Conservation (phyloP, 2,113 vertebrate species). For the Trichomycterus rosablanca region DNA sequence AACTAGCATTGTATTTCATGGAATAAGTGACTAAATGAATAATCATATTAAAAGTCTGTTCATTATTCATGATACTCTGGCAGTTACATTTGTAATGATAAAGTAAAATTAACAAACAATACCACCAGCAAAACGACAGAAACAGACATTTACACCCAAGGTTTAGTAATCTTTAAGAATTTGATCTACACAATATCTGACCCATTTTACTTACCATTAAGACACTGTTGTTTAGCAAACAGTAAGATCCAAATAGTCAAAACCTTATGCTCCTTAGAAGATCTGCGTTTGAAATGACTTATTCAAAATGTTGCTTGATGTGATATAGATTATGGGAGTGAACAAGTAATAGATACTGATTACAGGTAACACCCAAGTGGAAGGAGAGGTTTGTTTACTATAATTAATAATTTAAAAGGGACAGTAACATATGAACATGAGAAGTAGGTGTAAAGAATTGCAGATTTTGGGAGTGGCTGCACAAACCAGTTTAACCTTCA, state of each 20-base stretch:
- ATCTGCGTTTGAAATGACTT: not conserved
- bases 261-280: not conserved
- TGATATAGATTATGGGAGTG: slow-evolving; percentile 2
- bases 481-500: not conserved
- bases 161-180: too few relatives aligned
- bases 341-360: slow-evolving; percentile 12
- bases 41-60: too few relatives aligned
- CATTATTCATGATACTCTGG: too few relatives aligned
- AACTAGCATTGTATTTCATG: too few relatives aligned
- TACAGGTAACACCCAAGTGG: slow-evolving; percentile 15
- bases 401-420: slow-evolving; percentile 4
- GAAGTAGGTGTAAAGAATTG: slow-evolving; percentile 13
- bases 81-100: too few relatives aligned
- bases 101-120: too few relatives aligned
- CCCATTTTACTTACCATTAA: slow-evolving; percentile 19
- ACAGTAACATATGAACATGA: not conserved
- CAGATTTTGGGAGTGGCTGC: slow-evolving; percentile 20
- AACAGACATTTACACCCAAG: too few relatives aligned
- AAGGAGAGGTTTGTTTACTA: not conserved
- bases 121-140: too few relatives aligned
- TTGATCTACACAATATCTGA: slow-evolving; percentile 3
- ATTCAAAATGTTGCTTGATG: slow-evolving; percentile 1
- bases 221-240: not conserved
- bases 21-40: too few relatives aligned
- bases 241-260: slow-evolving; percentile 3